Conservation (phyloP, 2,113 vertebrate genomes). For the Tyto alba region DNA sequence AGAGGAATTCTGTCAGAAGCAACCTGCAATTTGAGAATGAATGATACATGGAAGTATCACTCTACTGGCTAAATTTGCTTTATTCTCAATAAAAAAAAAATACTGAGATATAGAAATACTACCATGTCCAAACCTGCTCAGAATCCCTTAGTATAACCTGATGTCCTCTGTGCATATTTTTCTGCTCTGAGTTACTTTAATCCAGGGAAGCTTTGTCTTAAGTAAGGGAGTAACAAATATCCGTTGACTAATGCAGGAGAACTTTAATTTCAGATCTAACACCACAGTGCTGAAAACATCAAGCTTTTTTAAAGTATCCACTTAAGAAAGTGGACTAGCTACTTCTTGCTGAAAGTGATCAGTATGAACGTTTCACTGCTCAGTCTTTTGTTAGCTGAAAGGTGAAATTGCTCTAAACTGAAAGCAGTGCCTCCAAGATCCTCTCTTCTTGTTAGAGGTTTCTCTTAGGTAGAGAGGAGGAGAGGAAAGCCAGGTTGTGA, state of each 20-base stretch:
- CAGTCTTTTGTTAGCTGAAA: neutral
- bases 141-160: neutral
- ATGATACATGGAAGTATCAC: neutral
- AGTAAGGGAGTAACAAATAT: neutral
- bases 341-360: neutral
- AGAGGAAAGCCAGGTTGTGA: neutral
- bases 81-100: too few relatives aligned
- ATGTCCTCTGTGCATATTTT: too few relatives aligned
- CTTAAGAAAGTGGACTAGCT: neutral
- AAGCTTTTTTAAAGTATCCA: neutral
- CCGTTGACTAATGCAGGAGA: neutral
- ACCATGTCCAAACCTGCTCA: neutral
- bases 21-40: neutral
- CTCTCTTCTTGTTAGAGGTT: neutral
- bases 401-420: neutral
- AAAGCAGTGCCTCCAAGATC: neutral
- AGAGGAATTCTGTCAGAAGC: neutral
- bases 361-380: neutral
- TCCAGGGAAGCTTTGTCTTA: neutral
- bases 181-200: neutral
- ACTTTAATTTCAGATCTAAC: neutral
- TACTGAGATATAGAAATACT: neutral
- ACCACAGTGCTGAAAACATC: neutral
- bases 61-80: too few relatives aligned
- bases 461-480: neutral